A percentile compares a stretch with the other conserved stretches of the same genome.
Conservation (phyloP, 1,140 invertebrate genomes). For the Portunus trituberculatus region DNA sequence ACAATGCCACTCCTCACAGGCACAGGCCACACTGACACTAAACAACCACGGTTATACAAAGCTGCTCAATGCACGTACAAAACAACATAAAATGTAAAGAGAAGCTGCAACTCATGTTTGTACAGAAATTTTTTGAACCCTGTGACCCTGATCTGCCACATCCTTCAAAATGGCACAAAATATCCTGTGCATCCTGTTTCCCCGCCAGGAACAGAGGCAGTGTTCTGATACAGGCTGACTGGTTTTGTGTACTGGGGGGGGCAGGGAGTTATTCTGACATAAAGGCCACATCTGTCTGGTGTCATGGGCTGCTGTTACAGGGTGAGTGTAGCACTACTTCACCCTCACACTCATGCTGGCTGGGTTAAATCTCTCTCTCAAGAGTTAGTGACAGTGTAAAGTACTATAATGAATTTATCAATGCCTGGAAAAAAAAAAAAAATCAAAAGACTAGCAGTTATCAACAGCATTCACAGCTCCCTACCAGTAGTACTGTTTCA, state of each 20-base stretch:
- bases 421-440: neutral
- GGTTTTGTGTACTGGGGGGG: no score
- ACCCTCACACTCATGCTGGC: neutral
- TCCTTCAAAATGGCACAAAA: no score
- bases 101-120: neutral
- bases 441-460: neutral
- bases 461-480: constrained; percentile 4
- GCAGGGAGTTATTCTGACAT: no score
- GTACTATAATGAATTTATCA: neutral
- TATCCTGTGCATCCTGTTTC: no score
- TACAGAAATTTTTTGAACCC: neutral
- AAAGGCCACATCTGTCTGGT: neutral
- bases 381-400: constrained; percentile 9
- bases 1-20: neutral
- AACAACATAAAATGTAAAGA: neutral
- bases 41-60: neutral
- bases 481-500: neutral
- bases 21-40: no score
- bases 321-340: neutral
- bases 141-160: no score
- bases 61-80: neutral
- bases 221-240: no score
- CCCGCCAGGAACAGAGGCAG: no score
- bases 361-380: neutral
- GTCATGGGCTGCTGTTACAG: neutral